These are phyloP conservation scores for Ataeniobius toweri DNA, from an alignment of 2,797 vertebrate genomes.

Conservation along the genomic window DNA sequence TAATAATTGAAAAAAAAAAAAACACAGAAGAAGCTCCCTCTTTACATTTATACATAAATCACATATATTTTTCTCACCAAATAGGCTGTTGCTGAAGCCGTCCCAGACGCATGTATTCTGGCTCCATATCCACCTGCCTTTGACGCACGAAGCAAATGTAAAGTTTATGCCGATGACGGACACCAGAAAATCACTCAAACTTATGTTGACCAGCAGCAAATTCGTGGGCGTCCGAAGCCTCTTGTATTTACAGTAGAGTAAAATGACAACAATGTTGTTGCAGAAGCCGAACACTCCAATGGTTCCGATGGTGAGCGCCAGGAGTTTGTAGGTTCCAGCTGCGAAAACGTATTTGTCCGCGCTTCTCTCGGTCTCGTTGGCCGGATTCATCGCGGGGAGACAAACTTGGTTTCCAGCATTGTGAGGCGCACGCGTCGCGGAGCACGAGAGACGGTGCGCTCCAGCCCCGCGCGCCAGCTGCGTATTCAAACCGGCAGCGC, in stretches of 20 bases:
- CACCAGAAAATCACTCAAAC: conserved; percentile 88
- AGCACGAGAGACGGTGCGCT: neutral
- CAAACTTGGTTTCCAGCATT: conserved; percentile 70
- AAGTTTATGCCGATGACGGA: conserved; percentile 87
- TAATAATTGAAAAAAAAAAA: neutral
- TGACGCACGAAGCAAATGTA: conserved; percentile 88
- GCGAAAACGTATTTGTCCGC: conserved; percentile 74
- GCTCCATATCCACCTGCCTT: conserved; percentile 88
- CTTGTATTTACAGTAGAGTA: conserved; percentile 87
- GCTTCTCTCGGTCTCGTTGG: conserved; percentile 67
- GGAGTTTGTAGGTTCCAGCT: conserved; percentile 85
- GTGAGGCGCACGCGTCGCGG: conserved; percentile 34
- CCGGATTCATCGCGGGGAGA: conserved; percentile 75
- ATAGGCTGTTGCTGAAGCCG: conserved; percentile 93
- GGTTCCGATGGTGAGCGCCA: conserved; percentile 85
- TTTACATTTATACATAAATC: neutral
- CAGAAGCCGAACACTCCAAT: conserved; percentile 87
- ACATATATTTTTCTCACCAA: conserved; percentile 80
- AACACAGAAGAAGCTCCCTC: neutral
- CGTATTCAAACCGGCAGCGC: conserved; percentile 49
- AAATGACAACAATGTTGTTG: conserved; percentile 86
- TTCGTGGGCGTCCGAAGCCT: conserved; percentile 87
- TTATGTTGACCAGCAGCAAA: conserved; percentile 87
- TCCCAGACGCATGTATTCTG: conserved; percentile 88
- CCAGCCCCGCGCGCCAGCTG: conserved; percentile 39